A percentile compares a stretch with the other conserved stretches of the same genome.
phyloP scores from a whole-genome alignment of 2,888 invertebrate genomes.

The Ecdyonurus torrentis region DNA sequence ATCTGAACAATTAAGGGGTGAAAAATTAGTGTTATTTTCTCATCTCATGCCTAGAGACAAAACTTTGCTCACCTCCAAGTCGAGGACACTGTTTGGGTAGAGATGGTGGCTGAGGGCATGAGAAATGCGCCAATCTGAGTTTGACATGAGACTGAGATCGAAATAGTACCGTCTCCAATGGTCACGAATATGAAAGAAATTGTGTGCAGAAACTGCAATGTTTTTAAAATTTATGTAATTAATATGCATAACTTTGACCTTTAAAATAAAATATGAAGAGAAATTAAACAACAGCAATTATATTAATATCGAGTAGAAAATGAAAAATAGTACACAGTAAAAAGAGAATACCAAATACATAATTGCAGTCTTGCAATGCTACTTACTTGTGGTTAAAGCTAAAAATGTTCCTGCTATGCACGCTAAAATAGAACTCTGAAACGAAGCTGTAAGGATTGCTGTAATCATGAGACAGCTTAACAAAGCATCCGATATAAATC shows the following conservation, averaged over 20 bases:
- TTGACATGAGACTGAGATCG: conserved; percentile 47
- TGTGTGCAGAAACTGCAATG: conserved; percentile 35
- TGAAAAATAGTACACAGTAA: too few relatives aligned
- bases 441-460: neutral
- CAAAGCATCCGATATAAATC: neutral
- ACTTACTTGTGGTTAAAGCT: neutral
- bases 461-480: neutral
- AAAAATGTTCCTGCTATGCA: neutral
- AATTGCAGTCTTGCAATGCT: too few relatives aligned
- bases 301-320: too few relatives aligned
- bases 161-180: conserved; percentile 67
- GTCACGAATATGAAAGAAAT: conserved; percentile 57
- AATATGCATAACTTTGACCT: neutral
- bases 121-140: conserved; percentile 52
- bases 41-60: neutral
- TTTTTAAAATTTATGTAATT: neutral
- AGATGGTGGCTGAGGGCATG: conserved; percentile 65
- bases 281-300: neutral
- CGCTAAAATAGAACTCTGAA: neutral
- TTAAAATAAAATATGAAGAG: neutral
- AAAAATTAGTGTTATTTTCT: neutral
- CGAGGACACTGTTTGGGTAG: conserved; percentile 58
- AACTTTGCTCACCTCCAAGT: conserved; percentile 41
- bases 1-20: neutral
- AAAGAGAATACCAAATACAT: too few relatives aligned